Conservation (phyloP, 2,113 vertebrate species). For the Syngnathus floridae region DNA sequence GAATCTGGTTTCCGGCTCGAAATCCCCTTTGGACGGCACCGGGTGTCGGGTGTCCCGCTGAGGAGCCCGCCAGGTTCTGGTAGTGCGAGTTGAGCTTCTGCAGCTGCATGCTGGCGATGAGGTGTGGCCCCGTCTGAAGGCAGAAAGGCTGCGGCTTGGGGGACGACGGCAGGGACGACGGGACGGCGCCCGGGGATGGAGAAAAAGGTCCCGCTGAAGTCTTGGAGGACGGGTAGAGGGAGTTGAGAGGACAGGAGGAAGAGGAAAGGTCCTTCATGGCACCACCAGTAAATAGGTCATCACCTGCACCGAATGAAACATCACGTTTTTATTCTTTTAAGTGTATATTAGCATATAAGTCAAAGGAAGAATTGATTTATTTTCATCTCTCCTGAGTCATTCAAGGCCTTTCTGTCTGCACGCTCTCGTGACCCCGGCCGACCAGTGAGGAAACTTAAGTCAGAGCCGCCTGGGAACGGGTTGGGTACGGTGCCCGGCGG, state of each 20-base stretch:
- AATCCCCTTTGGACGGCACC: constrained; percentile 48
- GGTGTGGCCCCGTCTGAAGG: constrained; percentile 66
- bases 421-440: constrained; percentile 11
- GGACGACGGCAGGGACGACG: constrained; percentile 48
- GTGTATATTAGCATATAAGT: background rate
- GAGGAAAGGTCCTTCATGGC: constrained; percentile 70
- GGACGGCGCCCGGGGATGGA: constrained; percentile 43
- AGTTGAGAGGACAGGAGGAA: constrained; percentile 59
- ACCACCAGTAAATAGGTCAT: constrained; percentile 63
- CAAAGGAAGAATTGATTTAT: background rate
- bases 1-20: constrained; percentile 37
- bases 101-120: constrained; percentile 77
- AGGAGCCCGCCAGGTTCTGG: constrained; percentile 50
- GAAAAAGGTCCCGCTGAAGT: constrained; percentile 56
- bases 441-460: background rate
- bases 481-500: too few relatives aligned
- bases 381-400: background rate
- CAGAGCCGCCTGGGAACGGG: too few relatives aligned
- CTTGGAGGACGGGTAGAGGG: constrained; percentile 66
- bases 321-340: background rate
- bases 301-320: constrained; percentile 35
- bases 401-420: background rate
- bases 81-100: constrained; percentile 82
- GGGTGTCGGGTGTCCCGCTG: constrained; percentile 19
- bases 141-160: constrained; percentile 69